Percentiles rank a stretch among this genome's conserved stretches.
These are phyloP conservation scores for Micromesistius poutassou DNA, from an alignment of 2,797 vertebrate species.

Conservation along the genomic window DNA sequence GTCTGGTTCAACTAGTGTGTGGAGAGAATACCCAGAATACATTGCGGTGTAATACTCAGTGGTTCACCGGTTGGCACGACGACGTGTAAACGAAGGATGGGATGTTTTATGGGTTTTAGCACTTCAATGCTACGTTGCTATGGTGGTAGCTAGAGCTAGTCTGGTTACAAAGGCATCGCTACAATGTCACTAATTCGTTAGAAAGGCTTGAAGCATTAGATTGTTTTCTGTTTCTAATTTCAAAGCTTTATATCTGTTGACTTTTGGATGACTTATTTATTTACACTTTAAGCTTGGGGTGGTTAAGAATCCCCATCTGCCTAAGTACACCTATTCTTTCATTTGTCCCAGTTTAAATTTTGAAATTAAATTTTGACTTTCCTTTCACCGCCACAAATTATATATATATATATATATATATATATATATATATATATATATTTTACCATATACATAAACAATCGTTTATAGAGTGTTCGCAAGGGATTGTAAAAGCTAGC, in stretches of 20 bases:
- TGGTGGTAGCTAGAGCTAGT: conserved; percentile 4
- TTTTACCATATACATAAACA: conserved; percentile 4
- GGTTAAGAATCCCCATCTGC: neutral
- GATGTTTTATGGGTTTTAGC: neutral
- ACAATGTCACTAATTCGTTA: conserved; percentile 18
- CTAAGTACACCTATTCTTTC: conserved; percentile 4
- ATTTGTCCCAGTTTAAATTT: neutral
- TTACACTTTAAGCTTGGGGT: neutral
- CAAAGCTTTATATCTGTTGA: neutral
- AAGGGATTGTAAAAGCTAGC: neutral
- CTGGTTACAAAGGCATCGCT: conserved; percentile 24
- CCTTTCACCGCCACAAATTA: neutral
- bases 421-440: neutral
- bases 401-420: neutral
- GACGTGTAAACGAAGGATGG: conserved; percentile 15
- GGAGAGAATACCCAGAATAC: conserved; percentile 52
- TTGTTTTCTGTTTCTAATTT: neutral
- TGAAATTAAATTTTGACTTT: neutral
- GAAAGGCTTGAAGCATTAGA: conserved; percentile 32
- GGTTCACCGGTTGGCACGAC: conserved; percentile 30
- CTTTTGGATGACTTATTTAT: neutral
- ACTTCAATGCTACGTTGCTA: conserved; percentile 31
- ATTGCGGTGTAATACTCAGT: conserved; percentile 41
- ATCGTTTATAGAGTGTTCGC: conserved; percentile 4
- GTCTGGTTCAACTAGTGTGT: conserved; percentile 44